phyloP scores from a whole-genome alignment of 2,888 invertebrate species.

The Hemithea aestivaria region DNA sequence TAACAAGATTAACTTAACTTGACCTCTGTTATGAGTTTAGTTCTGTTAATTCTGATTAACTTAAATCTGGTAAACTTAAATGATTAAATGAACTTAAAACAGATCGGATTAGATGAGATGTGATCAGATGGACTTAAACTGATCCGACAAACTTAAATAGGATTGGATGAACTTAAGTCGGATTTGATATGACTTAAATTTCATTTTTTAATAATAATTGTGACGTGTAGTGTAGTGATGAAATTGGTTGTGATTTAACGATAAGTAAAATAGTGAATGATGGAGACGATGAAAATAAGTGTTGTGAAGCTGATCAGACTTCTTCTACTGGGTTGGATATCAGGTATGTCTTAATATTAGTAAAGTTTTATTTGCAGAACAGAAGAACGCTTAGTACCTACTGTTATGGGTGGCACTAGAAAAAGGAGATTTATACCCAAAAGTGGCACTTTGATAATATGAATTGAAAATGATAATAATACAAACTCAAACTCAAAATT shows the following conservation, averaged over 20 bases:
- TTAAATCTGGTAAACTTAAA: constrained; percentile 1
- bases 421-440: too few species aligned
- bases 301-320: constrained; percentile 41
- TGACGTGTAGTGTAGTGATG: constrained; percentile 24
- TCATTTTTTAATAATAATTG: too few species aligned
- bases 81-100: not conserved
- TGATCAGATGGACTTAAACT: too few species aligned
- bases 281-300: constrained; percentile 48
- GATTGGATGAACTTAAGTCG: too few species aligned
- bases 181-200: not conserved
- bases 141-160: too few species aligned
- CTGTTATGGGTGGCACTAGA: too few species aligned
- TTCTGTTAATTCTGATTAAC: too few species aligned
- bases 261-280: constrained; percentile 30
- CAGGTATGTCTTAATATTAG: constrained; percentile 44
- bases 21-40: constrained; percentile 1
- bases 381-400: too few species aligned
- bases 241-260: constrained; percentile 31
- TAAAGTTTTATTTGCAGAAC: not conserved
- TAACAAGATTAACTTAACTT: constrained; percentile 10
- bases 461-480: too few species aligned
- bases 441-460: too few species aligned
- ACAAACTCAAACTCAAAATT: too few species aligned
- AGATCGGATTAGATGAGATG: too few species aligned
- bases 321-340: constrained; percentile 53